Evolutionary conservation across 1,140 invertebrate genomes (phyloP).

Genomic region (Caenorhabditis remanei): DNA sequence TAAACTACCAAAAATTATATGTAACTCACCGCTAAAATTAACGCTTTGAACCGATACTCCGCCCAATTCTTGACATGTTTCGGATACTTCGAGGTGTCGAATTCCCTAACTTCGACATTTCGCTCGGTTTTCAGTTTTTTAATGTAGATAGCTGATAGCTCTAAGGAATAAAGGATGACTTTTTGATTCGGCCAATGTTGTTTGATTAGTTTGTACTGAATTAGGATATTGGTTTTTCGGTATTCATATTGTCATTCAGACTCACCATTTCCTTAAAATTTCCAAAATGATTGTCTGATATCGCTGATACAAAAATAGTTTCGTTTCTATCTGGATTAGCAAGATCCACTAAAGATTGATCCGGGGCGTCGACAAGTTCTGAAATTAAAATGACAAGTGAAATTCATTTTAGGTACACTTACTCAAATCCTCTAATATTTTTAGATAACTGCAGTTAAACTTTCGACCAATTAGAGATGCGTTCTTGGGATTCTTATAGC

Average conservation of each 20-base stretch:
- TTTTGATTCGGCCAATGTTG: not conserved
- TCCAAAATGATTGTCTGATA: not conserved
- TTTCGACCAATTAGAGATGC: not conserved
- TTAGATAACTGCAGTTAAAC: not conserved
- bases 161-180: not conserved
- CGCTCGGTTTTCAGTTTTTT: not conserved
- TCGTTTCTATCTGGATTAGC: not conserved
- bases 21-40: not conserved
- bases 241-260: too few species aligned
- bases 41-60: constrained; percentile 11
- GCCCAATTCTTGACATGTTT: constrained; percentile 8
- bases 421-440: constrained; percentile 1
- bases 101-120: not conserved
- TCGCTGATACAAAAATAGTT: not conserved
- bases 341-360: not conserved
- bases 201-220: not conserved
- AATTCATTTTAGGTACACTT: not conserved
- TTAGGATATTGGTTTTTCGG: too few species aligned
- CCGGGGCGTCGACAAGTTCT: not conserved
- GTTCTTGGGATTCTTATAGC: constrained; percentile 19
- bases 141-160: not conserved
- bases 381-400: too few species aligned
- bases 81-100: not conserved
- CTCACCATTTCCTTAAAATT: not conserved
- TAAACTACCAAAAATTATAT: not conserved